phyloP scores from a whole-genome alignment of 2,888 invertebrate genomes.

The Mythimna lalbum region DNA sequence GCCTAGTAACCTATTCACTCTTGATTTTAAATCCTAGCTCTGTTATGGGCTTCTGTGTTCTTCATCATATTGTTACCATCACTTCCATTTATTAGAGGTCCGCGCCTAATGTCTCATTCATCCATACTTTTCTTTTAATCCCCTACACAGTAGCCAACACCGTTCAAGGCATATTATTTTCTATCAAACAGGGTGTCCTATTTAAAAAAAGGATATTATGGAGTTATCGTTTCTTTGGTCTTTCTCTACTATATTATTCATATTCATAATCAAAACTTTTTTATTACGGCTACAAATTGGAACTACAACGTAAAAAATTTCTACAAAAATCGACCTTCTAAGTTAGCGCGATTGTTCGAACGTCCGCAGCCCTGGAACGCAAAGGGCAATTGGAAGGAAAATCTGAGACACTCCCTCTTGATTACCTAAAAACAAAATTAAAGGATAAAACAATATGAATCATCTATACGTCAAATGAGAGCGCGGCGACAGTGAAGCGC shows the following conservation, averaged over 20 bases:
- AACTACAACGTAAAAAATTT: not conserved
- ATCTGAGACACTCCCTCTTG: too few relatives aligned
- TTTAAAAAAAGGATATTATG: too few relatives aligned
- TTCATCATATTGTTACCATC: not conserved
- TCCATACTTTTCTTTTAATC: not conserved
- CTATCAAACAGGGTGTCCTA: too few relatives aligned
- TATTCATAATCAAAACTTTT: not conserved
- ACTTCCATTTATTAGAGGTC: not conserved
- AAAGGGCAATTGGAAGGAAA: too few relatives aligned
- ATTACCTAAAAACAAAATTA: constrained; percentile 20
- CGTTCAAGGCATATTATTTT: not conserved
- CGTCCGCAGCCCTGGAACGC: too few relatives aligned
- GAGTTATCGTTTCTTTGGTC: not conserved
- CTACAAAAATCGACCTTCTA: not conserved
- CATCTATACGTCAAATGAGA: constrained; percentile 60
- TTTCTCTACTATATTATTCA: not conserved
- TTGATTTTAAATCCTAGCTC: too few relatives aligned
- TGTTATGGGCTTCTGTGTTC: not conserved
- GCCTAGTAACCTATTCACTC: too few relatives aligned
- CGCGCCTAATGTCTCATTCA: not conserved
- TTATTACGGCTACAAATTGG: not conserved
- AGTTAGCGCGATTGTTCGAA: not conserved
- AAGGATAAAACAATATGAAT: constrained; percentile 60
- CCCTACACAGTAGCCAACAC: too few relatives aligned
- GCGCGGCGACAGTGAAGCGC: constrained; percentile 64